Conservation (phyloP, 37 sponge, comb jelly and placozoan genomes). For the Beroe forskalii region DNA sequence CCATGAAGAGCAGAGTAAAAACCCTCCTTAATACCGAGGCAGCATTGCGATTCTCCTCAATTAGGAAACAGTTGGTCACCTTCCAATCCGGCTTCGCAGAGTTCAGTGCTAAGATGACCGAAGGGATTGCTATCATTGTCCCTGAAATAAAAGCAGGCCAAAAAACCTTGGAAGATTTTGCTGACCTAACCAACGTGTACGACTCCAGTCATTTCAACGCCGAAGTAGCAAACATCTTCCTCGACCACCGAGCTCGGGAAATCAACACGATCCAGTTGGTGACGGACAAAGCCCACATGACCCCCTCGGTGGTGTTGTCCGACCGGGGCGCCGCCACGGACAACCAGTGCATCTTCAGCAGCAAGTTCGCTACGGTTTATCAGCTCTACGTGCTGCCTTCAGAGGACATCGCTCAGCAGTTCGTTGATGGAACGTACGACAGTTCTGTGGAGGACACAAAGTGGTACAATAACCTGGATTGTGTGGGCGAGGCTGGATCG, state of each 20-base stretch:
- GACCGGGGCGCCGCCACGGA: slow-evolving; percentile 31
- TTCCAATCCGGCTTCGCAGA: slow-evolving; percentile 2
- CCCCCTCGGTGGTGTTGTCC: not conserved
- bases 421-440: not conserved
- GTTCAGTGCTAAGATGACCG: not conserved
- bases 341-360: slow-evolving; percentile 59
- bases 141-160: slow-evolving; percentile 26
- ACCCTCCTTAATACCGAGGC: slow-evolving; percentile 30
- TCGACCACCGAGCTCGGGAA: slow-evolving; percentile 33
- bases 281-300: slow-evolving; percentile 1
- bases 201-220: not conserved
- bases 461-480: slow-evolving; percentile 32
- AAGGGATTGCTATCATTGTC: not conserved
- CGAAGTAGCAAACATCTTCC: slow-evolving; percentile 29
- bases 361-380: slow-evolving; percentile 51
- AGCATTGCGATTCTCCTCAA: slow-evolving; percentile 15
- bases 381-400: slow-evolving; percentile 46
- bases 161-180: not conserved
- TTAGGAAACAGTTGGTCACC: not conserved
- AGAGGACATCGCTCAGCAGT: not conserved
- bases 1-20: not conserved
- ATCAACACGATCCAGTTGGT: slow-evolving; percentile 41
- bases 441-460: not conserved
- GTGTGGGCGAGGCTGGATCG: slow-evolving; percentile 27
- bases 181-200: not conserved